phyloP scores from a whole-genome alignment of 2,797 vertebrate genomes.

The Rallus crepitans region DNA sequence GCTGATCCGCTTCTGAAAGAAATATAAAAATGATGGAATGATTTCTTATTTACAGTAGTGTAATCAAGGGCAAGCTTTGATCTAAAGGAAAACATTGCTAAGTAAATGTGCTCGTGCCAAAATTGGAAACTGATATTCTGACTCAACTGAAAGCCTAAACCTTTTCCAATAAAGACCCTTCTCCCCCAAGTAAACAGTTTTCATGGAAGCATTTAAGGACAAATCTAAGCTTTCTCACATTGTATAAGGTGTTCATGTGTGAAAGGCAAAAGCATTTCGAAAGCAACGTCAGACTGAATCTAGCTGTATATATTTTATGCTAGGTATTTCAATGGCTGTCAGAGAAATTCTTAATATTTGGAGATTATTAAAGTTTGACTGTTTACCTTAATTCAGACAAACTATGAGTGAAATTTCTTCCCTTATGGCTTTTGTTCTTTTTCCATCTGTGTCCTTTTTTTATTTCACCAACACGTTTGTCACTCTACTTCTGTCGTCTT shows the following conservation, averaged over 20 bases:
- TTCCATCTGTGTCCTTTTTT: slow-evolving; percentile 61
- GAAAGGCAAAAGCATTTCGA: not conserved
- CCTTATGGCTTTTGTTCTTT: slow-evolving; percentile 58
- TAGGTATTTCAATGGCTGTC: not conserved
- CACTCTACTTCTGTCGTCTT: slow-evolving; percentile 24
- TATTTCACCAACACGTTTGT: slow-evolving; percentile 45
- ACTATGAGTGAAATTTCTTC: not conserved
- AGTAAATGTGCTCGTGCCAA: not conserved
- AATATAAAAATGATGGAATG: not conserved
- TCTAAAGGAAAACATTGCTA: not conserved
- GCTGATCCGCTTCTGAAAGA: not conserved
- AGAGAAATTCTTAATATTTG: not conserved
- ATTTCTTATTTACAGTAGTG: not conserved
- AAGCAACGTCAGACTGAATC: not conserved
- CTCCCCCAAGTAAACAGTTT: not conserved
- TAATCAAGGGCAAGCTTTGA: slow-evolving; percentile 6
- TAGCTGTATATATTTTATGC: not conserved
- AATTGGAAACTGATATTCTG: not conserved
- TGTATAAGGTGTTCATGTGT: not conserved
- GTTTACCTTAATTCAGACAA: slow-evolving; percentile 31
- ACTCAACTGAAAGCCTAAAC: not conserved
- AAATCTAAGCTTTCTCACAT: not conserved
- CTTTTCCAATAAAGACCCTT: not conserved
- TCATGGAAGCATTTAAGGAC: not conserved
- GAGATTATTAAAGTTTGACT: not conserved